Conservation (phyloP, 2,888 invertebrate species). For the Zygaena filipendulae region DNA sequence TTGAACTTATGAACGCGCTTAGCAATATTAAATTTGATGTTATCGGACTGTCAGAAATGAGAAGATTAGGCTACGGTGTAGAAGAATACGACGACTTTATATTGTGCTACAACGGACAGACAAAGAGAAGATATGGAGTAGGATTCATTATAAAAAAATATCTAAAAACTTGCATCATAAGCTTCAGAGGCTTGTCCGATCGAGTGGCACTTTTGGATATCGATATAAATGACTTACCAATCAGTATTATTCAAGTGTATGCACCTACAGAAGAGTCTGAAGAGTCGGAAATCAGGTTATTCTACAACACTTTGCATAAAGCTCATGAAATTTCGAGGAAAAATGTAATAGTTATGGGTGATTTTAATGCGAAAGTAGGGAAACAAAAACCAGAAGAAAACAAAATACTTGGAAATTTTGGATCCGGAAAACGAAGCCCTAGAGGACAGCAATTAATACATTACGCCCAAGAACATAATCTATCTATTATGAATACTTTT, state of each 20-base stretch:
- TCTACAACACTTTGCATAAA: constrained; percentile 4
- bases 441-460: constrained; percentile 12
- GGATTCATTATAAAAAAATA: constrained; percentile 14
- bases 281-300: constrained; percentile 3
- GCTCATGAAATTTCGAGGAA: constrained; percentile 7
- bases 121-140: constrained; percentile 8
- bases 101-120: constrained; percentile 9
- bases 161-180: constrained; percentile 10
- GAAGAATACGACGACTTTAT: constrained; percentile 13
- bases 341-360: constrained; percentile 6
- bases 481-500: constrained; percentile 12
- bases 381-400: constrained; percentile 7
- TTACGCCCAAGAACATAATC: constrained; percentile 11
- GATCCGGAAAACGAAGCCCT: constrained; percentile 9
- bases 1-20: constrained; percentile 14
- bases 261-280: constrained; percentile 6
- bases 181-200: constrained; percentile 5
- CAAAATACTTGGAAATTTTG: constrained; percentile 9
- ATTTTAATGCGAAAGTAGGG: constrained; percentile 10
- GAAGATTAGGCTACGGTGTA: constrained; percentile 15
- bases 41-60: constrained; percentile 17
- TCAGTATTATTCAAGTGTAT: not conserved
- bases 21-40: constrained; percentile 17
- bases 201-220: not conserved
- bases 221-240: not conserved